Base-by-base conservation (phyloP, 2,797 vertebrate genomes). In the Esox masquinongy region DNA sequence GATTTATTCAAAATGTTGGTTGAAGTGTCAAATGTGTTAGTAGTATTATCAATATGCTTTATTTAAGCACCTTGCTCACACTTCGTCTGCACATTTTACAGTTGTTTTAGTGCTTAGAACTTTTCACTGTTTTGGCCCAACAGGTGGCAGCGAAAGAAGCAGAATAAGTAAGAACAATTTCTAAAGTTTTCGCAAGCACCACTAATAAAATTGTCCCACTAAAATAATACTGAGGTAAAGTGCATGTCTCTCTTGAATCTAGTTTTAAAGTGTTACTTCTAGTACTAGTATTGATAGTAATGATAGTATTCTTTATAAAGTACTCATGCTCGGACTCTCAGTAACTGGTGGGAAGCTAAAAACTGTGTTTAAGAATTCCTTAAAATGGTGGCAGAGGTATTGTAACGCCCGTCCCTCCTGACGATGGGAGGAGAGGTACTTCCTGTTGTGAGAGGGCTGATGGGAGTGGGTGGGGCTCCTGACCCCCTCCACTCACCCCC, bases 361-460 rank as follows among this genome's bases (percentile, higher is more conserved):
- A 19, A 53, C 51, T 56, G 2, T 2, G 53, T n/a, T 59, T 72
- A 31, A 24, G n/a, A 59, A 0, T 43, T 56, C 39, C 12, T 4
- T 24, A 36, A 72, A 72, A 72, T 56, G 70, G 70, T 56, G 50
- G n/a, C 68, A n/a, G 72, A 29, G 24, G 12, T 24, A 0, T 15
- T 7, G 19, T 34, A 53, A 43, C 24, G 15, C 9, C 69, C 73
- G 39, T 73, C 74, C 56, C 73, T 79, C 71, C 71, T 76, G 84
- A 74, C 69, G 79, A 83, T 36, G 74, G 73, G 70, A 76, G 71
- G 64, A 83, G 76, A 83, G 80, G 77, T 82, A 81, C 83, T 88
- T 86, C 85, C 87, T 84, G 85, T 85, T 87, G 78, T 81, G 76
- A 66, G 77, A 83, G 71, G 78, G 73, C 64, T 76, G 75, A 82